These are phyloP conservation scores for Nicator chloris DNA, from an alignment of 2,113 vertebrate genomes.

Conservation along the genomic window DNA sequence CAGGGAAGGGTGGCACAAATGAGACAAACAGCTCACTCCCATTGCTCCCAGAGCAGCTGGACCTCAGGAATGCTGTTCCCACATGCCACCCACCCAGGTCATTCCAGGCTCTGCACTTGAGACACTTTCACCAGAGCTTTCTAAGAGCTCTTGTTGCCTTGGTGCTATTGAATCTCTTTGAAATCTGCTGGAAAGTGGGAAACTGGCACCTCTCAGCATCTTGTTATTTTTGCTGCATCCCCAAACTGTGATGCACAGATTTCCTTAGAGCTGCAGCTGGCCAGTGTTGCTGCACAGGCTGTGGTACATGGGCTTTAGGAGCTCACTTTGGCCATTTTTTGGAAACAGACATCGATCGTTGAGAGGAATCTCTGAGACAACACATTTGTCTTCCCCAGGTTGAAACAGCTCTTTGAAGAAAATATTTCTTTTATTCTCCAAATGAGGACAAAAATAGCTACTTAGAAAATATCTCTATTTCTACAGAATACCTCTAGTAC, in stretches of 20 bases:
- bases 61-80: background rate
- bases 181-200: background rate
- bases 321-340: background rate
- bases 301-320: background rate
- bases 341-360: background rate
- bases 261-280: background rate
- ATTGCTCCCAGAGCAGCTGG: background rate
- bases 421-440: background rate
- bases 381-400: background rate
- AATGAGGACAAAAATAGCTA: background rate
- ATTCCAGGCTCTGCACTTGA: background rate
- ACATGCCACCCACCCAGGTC: background rate
- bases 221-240: background rate
- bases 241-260: background rate
- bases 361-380: background rate
- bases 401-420: background rate
- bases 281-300: background rate
- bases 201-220: background rate
- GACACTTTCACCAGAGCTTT: background rate
- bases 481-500: background rate
- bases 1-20: background rate
- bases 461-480: background rate
- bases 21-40: background rate
- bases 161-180: background rate
- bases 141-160: background rate